Base-by-base conservation (phyloP, 2,888 invertebrate genomes). In the Archips crataeganus region DNA sequence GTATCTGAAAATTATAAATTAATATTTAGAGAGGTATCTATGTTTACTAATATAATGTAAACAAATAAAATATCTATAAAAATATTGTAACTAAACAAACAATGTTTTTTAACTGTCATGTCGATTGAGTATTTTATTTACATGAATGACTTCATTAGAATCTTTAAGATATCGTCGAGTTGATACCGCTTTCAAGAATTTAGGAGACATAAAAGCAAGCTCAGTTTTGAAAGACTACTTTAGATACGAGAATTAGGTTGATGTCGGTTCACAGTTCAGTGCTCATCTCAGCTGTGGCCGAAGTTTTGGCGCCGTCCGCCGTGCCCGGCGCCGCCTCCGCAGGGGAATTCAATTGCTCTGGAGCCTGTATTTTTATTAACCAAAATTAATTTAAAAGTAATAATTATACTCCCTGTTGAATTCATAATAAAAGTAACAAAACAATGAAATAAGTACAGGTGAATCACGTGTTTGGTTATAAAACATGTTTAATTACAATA, bases 271-370 rank as follows among this genome's bases (percentile, higher is more conserved):
- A 96, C 84, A 96, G 95, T 90, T 96, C 96, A 77, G 96, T 96
- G 89, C 96, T 96, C 96, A 96, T 96, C 93, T 96, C 96, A 75
- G 95, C 94, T 49, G 87, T 79, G 64, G 82, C 86, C 32, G 89
- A 81, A 61, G 89, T 82, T 77, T 89, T 88, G 81, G 81, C 83
- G 80, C 79, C 77, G 81, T 81, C 81, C 80, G 88, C 78, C 70
- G 80, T 79, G 75, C 80, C 77, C 88, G 59, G 77, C 78, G 75
- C 77, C 76, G 69, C 80, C 74, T 84, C 85, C 72, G 79, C 80
- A 68, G 84, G 64, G 68, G 81, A 73, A 76, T 82, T 93, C 86
- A 95, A 88, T 94, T 94, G 93, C 93, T 94, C 94, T 93, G 95
- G 85, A 94, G 89, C 87, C 95, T 95, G 87, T 77, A 77, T 75